Base-by-base conservation (phyloP, 2,888 invertebrate genomes). In the Ennomos quercinarius region DNA sequence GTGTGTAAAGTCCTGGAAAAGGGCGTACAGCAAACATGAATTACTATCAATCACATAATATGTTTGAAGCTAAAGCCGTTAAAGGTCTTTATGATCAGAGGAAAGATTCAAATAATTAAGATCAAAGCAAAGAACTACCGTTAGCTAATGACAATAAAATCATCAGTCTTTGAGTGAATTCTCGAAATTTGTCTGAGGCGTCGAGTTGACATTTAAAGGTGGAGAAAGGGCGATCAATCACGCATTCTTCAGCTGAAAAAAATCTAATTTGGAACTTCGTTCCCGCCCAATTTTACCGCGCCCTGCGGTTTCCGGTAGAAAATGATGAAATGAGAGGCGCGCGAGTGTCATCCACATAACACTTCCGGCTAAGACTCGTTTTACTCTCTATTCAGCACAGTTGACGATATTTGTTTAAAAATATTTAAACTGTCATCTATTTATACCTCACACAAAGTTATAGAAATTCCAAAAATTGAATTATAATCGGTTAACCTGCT, bases 331-430 rank as follows among this genome's bases (percentile, higher is more conserved):
- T 69, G 73, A 71, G 77, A 76, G 72, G 77, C 77, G 74, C 72
- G 68, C 56, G 77, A 75, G 75, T 66, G 72, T 80, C 77, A 68
- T 69, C 71, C 78, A 78, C 76, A 78, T 74, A 74, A 66, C 66
- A 73, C 84, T 83, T 87, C 87, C 87, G 83, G 77, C 71, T 77
- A 79, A 72, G 68, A 79, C 71, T 71, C 71, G 73, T 74, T 80
- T 72, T 73, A 70, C 68, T 71, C 74, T 75, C 70, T 67, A 43
- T 57, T 57, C 11, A 74, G 67, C 84, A 83, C 80, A 85, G 67
- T 84, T 83, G 80, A 85, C 71, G 81, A 77, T 73, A 67, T 68
- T 78, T 73, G 74, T 81, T 81, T 77, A 72, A 70, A 69, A 67
- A 72, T 66, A 64, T 66, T 64, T 68, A 64, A 65, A 55, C 82